Evolutionary conservation across 2,113 vertebrate species (phyloP), one percentile per base, ranked within the genome.

Genomic region (Lepus timidus): DNA sequence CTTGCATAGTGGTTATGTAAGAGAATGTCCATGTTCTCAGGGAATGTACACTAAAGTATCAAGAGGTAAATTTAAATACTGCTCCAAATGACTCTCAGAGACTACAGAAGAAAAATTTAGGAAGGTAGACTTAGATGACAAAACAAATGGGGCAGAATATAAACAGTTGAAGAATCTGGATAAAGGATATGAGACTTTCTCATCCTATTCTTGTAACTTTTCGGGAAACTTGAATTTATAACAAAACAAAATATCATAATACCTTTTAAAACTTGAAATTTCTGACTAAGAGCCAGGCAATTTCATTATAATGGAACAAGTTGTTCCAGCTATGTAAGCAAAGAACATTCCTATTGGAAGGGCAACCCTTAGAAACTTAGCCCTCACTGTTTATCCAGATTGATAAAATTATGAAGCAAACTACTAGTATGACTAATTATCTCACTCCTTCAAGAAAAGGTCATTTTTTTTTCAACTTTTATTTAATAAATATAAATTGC

Each of bases 321-420:
- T 73, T 85, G 33, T 84, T 89, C n/a, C 23, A 90, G 9, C 3
- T 81, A 25, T 87, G 0, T 81, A 80, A 71, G 16, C 79, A 70
- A n/a, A 91, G 73, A 51, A 23, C 27, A 70, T 80, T 73, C 49
- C 52, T 55, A 29, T 67, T 71, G 78, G 61, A 94, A 92, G 20
- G 14, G 19, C 33, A 90, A 36, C 33, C 9, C 51, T 89, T 85
- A 74, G 49, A 94, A 83, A 75, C 86, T 3, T 83, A 86, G 86
- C 44, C 31, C 36, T 74, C 71, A 19, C 20, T 70, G 44, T 92
- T 86, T 95, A 29, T 91, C 64, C 78, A 92, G 89, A 70, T 17
- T 68, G 76, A 49, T 90, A 89, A 52, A 95, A 36, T 68, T 95
- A 73, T 81, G 17, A 92, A 93, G 33, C 62, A 87, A 78, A 88